Evolutionary conservation across 2,113 vertebrate species (phyloP), one percentile per base, ranked within the genome.

Genomic region (Clarias batrachus): DNA sequence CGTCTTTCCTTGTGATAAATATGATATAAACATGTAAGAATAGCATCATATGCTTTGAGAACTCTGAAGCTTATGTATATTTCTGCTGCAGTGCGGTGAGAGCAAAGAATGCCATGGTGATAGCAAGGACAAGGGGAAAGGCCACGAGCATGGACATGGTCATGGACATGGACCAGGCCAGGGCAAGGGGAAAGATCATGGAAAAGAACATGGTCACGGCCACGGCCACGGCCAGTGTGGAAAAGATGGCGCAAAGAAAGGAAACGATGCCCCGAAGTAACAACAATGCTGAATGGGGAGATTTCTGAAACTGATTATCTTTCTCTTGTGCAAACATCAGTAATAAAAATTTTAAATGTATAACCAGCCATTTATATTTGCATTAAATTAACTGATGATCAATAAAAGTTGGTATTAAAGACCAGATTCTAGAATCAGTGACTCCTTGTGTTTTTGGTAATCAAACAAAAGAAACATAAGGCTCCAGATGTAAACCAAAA

Each of bases 121-220:
- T 0, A 41, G 11, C 21, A 52, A 76, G 23, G 41, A 11, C 1
- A 76, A 68, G 62, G 79, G 23, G 13, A 52, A 23, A 8, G 74
- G 27, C 12, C 81, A 74, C 0, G 37, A 79, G 0, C 73, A 76
- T 2, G 66, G 27, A 2, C 66, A 84, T 5, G 48, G 59, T 0
- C 25, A 71, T 1, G 70, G 66, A 0, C 86, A 86, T 0, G 77
- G 84, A 0, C 11, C 68, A 2, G 87, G 85, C 0, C 79, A 81
- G 0, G 62, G 83, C 0, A 73, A 88, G 0, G 85, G 70, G 7
- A 56, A 78, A 0, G 87, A 66, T 0, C 82, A 83, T 0, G 60
- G 79, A 0, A 80, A 80, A 0, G 86, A 68, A 0, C 68, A 56
- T 0, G 82, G 57, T 7, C 30, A 82, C 0, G 60, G 52, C 0